Evolutionary conservation across 1,140 invertebrate species (phyloP).

Genomic region (Nixonia krombeini): DNA sequence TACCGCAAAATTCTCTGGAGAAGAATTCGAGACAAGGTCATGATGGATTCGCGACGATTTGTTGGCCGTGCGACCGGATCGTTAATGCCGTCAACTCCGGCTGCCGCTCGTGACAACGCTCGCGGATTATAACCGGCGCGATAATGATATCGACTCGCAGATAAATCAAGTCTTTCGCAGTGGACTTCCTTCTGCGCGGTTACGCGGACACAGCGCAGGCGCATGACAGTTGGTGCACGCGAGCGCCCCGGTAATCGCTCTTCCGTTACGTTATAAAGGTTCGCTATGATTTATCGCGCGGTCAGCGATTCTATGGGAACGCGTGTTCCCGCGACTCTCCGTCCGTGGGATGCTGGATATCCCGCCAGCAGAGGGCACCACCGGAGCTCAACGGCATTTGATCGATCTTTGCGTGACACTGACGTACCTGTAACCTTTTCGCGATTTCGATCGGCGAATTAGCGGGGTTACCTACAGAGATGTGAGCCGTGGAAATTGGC

Average conservation of each 20-base stretch:
- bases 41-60: neutral
- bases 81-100: neutral
- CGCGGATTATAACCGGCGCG: neutral
- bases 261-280: constrained; percentile 21
- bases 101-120: constrained; percentile 1
- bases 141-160: constrained; percentile 22
- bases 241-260: constrained; percentile 5
- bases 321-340: too few relatives aligned
- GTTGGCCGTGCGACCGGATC: neutral
- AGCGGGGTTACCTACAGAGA: too few relatives aligned
- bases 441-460: too few relatives aligned
- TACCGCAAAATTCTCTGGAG: too few relatives aligned
- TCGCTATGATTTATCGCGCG: constrained; percentile 30
- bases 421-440: too few relatives aligned
- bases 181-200: constrained; percentile 13
- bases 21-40: neutral
- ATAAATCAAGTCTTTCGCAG: constrained; percentile 19
- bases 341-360: too few relatives aligned
- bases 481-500: too few relatives aligned
- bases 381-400: too few relatives aligned
- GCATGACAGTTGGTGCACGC: constrained; percentile 26
- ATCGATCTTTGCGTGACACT: too few relatives aligned
- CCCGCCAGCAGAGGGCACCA: too few relatives aligned
- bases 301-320: constrained; percentile 15
- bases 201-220: constrained; percentile 6